Percentiles rank a stretch among this genome's conserved stretches.
Evolutionary conservation across 2,797 vertebrate genomes (phyloP).

Genomic region (Emys orbicularis): DNA sequence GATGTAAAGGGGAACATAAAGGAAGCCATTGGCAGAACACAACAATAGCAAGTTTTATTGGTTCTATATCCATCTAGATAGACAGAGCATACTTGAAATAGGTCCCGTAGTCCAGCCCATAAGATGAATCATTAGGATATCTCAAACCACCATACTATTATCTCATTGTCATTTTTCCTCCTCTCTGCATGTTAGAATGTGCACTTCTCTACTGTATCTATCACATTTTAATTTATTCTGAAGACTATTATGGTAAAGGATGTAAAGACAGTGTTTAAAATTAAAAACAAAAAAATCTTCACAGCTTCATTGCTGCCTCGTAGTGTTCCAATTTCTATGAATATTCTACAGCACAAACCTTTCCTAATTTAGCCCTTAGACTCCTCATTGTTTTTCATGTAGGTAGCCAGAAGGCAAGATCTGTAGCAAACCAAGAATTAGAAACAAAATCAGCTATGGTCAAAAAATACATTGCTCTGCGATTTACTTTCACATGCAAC

Average conservation of each 20-base stretch:
- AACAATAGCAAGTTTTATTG: neutral
- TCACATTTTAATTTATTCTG: conserved; percentile 42
- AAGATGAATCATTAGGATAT: neutral
- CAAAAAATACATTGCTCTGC: neutral
- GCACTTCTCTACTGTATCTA: conserved; percentile 42
- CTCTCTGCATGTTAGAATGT: neutral
- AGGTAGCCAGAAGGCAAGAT: neutral
- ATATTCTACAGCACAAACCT: neutral
- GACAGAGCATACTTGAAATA: neutral
- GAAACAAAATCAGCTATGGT: neutral
- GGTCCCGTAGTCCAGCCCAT: neutral
- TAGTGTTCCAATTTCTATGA: neutral
- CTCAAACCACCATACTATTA: neutral
- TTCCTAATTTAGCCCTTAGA: neutral
- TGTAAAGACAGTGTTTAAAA: conserved; percentile 46
- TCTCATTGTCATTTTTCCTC: conserved; percentile 1
- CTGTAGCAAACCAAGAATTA: neutral
- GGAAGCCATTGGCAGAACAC: neutral
- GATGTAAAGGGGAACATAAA: neutral
- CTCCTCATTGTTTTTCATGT: neutral
- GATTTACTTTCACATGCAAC: conserved; percentile 12
- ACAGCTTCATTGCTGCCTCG: neutral
- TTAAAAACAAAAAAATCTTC: neutral
- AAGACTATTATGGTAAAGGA: conserved; percentile 23
- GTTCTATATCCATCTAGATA: neutral